phyloP scores from a whole-genome alignment of 2,888 invertebrate genomes.

The Acanthosepion lycidas region DNA sequence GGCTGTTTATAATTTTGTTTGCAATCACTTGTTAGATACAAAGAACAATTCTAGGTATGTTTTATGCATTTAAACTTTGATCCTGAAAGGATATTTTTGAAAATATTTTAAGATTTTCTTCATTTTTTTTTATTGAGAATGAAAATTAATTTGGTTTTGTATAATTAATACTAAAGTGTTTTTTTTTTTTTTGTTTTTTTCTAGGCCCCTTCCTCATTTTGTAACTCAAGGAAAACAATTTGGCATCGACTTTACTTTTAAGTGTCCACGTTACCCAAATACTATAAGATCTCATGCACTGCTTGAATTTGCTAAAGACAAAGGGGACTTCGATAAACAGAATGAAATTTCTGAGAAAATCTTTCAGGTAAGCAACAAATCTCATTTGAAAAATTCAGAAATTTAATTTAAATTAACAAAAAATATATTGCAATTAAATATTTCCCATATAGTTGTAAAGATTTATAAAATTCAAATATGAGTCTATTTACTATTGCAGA shows the following conservation, averaged over 20 bases:
- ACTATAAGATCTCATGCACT: conserved; percentile 66
- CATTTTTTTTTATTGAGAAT: no score
- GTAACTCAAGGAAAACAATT: conserved; percentile 60
- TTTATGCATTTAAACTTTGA: no score
- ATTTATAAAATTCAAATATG: no score
- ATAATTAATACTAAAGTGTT: neutral
- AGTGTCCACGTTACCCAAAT: conserved; percentile 61
- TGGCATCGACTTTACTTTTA: conserved; percentile 66
- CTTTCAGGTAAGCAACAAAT: conserved; percentile 61
- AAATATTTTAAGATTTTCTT: no score
- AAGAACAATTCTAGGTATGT: no score
- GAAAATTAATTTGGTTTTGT: neutral
- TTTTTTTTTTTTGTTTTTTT: neutral
- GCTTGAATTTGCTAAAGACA: conserved; percentile 63
- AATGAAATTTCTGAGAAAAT: conserved; percentile 65
- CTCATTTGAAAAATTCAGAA: neutral
- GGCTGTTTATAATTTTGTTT: no score
- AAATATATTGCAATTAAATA: neutral
- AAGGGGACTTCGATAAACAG: conserved; percentile 61
- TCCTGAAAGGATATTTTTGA: no score
- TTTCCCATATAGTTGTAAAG: neutral
- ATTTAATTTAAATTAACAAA: neutral
- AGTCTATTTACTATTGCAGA: no score
- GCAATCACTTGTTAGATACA: no score
- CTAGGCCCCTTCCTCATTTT: conserved; percentile 52